These are phyloP conservation scores for Thermophis baileyi DNA, from an alignment of 2,113 vertebrate species.

Conservation along the genomic window DNA sequence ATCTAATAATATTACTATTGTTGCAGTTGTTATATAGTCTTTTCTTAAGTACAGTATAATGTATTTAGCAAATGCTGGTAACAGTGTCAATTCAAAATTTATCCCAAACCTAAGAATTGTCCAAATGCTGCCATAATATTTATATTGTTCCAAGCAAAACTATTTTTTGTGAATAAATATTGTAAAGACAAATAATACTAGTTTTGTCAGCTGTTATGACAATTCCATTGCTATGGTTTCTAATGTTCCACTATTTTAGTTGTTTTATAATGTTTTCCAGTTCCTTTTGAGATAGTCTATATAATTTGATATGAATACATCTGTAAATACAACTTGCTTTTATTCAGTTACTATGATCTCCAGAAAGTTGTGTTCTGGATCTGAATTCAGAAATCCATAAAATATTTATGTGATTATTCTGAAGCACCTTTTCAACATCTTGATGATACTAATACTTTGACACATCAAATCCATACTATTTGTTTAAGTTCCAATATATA, in stretches of 20 bases:
- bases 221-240: neutral
- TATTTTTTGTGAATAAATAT: neutral
- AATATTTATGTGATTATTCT: neutral
- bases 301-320: neutral
- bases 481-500: neutral
- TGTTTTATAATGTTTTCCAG: neutral
- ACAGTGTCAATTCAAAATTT: neutral
- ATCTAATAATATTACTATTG: neutral
- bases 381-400: neutral
- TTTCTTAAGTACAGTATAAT: neutral
- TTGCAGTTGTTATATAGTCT: neutral
- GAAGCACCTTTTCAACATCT: neutral
- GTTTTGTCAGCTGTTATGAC: neutral
- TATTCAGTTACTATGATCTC: neutral
- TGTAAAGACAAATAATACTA: neutral
- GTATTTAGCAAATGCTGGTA: neutral
- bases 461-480: neutral
- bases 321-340: neutral
- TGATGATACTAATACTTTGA: neutral
- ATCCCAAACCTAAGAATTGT: neutral
- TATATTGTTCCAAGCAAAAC: neutral
- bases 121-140: neutral
- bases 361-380: neutral
- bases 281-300: neutral
- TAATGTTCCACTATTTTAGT: neutral